A percentile compares a stretch with the other conserved stretches of the same genome.
phyloP scores from a whole-genome alignment of 2,797 vertebrate species.

The Synanceia verrucosa region DNA sequence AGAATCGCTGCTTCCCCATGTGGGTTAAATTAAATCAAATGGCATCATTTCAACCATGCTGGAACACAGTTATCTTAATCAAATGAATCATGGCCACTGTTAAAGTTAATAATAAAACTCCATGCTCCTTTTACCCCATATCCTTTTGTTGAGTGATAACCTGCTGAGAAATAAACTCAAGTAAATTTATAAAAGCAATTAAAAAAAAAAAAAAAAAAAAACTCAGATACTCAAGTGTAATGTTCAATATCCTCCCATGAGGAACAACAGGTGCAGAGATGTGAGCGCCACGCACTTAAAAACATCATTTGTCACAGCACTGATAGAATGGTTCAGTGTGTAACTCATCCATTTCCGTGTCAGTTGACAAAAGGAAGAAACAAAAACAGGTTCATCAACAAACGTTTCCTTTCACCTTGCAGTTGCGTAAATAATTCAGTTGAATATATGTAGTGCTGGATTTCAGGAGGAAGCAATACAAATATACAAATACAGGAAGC shows the following conservation, averaged over 20 bases:
- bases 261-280: neutral
- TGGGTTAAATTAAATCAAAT: constrained; percentile 42
- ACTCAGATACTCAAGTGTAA: neutral
- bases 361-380: constrained; percentile 23
- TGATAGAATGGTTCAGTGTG: neutral
- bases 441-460: neutral
- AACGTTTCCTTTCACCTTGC: neutral
- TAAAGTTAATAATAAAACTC: constrained; percentile 4
- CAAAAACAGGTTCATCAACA: constrained; percentile 54
- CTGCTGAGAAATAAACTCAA: constrained; percentile 60
- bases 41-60: constrained; percentile 57
- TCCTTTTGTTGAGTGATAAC: constrained; percentile 48
- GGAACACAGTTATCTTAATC: constrained; percentile 33
- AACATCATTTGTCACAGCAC: constrained; percentile 6
- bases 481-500: neutral
- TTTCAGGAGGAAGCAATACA: neutral
- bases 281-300: neutral
- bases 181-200: constrained; percentile 14
- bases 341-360: constrained; percentile 33
- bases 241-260: neutral
- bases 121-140: constrained; percentile 55
- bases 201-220: neutral
- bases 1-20: constrained; percentile 53
- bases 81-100: constrained; percentile 10
- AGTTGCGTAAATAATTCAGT: neutral